Evolutionary conservation across 1,140 invertebrate genomes (phyloP).

Genomic region (Akabosia matsudoensis): DNA sequence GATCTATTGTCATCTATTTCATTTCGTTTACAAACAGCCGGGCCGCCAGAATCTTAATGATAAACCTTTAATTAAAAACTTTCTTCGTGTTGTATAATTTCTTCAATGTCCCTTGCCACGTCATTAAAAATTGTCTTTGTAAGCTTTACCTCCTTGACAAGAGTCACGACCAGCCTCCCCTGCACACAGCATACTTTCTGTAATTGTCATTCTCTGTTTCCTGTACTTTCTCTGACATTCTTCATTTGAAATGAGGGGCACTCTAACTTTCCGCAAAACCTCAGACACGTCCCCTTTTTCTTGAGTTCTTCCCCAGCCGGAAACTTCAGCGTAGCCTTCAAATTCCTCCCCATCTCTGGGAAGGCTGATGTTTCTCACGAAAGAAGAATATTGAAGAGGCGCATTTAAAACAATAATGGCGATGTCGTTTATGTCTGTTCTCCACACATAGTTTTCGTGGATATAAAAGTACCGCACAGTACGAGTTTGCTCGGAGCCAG

Average conservation of each 20-base stretch:
- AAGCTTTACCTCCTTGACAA: constrained; percentile 20
- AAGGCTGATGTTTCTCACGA: constrained; percentile 2
- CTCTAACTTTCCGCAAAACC: constrained; percentile 10
- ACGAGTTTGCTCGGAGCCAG: constrained; percentile 1
- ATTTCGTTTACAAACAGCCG: not conserved
- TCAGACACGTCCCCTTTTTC: not conserved
- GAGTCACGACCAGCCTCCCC: constrained; percentile 13
- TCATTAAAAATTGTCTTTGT: not conserved
- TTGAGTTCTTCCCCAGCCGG: not conserved
- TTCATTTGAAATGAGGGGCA: not conserved
- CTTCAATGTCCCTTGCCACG: too few relatives aligned
- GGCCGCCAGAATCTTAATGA: not conserved
- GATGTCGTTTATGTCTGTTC: constrained; percentile 31
- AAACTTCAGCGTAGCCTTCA: not conserved
- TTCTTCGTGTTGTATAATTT: too few relatives aligned
- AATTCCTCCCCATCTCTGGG: not conserved
- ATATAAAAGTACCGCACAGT: constrained; percentile 1
- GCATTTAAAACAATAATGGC: not conserved
- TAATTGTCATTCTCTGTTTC: not conserved
- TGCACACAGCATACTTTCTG: constrained; percentile 33
- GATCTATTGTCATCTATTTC: not conserved
- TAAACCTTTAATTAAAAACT: too few relatives aligned
- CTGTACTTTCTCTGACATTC: constrained; percentile 1
- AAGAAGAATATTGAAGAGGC: not conserved
- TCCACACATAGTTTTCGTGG: constrained; percentile 29